Evolutionary conservation across 2,113 vertebrate genomes (phyloP).

Genomic region (human (Homo sapiens)): DNA sequence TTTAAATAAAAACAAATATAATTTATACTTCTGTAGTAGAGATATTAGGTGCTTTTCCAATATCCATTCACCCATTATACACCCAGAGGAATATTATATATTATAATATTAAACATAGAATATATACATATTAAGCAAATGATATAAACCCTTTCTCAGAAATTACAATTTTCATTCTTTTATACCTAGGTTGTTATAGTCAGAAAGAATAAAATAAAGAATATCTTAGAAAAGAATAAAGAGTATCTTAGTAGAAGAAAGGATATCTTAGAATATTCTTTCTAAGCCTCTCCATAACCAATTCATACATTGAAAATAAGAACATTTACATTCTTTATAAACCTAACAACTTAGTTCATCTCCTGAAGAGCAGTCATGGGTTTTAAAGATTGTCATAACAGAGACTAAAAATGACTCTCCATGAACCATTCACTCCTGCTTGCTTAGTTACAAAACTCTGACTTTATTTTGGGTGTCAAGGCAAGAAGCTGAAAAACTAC

Average conservation of each 20-base stretch:
- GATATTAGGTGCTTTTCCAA: too few species aligned
- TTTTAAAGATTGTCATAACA: neutral
- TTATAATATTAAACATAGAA: too few species aligned
- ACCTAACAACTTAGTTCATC: neutral
- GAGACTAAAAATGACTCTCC: neutral
- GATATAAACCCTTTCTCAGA: neutral
- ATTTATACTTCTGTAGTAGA: too few species aligned
- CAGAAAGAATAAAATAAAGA: too few species aligned
- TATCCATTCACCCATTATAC: too few species aligned
- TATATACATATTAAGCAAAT: neutral
- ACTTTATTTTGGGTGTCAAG: neutral
- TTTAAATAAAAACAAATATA: too few species aligned
- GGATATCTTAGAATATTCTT: neutral
- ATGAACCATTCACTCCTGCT: neutral
- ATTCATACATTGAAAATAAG: neutral
- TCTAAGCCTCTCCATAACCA: neutral
- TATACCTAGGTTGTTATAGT: neutral
- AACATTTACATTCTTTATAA: neutral
- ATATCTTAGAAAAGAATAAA: too few species aligned
- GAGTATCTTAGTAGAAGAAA: too few species aligned
- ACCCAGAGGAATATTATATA: too few species aligned
- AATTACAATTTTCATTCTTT: neutral
- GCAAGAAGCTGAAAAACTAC: neutral
- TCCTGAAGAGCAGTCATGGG: neutral
- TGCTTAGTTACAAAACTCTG: neutral